phyloP scores from a whole-genome alignment of 2,113 vertebrate genomes.

The Cynoglossus semilaevis region DNA sequence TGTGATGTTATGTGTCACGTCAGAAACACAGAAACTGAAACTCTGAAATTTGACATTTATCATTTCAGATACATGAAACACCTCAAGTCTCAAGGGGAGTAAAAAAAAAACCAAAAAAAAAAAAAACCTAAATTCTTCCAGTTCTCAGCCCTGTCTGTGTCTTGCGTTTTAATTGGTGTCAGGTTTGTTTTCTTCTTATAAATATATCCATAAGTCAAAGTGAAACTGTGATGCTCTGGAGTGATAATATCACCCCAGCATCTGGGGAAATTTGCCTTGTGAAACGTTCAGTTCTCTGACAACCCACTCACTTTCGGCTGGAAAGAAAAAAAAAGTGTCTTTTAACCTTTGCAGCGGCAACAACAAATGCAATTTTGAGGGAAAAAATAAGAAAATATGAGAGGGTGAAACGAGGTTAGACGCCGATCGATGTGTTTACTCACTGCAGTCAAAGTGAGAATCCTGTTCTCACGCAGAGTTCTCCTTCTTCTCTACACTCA shows the following conservation, averaged over 20 bases:
- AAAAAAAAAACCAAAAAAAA: constrained; percentile 8
- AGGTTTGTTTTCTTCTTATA: constrained; percentile 94
- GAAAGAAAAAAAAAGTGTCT: constrained; percentile 82
- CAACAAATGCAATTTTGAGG: constrained; percentile 68
- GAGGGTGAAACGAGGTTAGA: constrained; percentile 8
- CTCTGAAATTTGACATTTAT: constrained; percentile 14
- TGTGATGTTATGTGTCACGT: constrained; percentile 10
- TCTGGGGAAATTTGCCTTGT: constrained; percentile 94
- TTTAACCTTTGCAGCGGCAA: constrained; percentile 92
- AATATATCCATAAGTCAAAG: constrained; percentile 98
- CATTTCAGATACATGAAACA: constrained; percentile 11
- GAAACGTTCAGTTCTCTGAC: constrained; percentile 94
- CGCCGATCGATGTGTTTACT: not conserved
- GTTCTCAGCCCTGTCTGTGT: not conserved
- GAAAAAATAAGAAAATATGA: constrained; percentile 22
- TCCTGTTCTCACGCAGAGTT: not conserved
- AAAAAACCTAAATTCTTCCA: constrained; percentile 2
- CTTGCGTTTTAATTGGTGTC: constrained; percentile 75
- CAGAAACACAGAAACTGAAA: constrained; percentile 29
- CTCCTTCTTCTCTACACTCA: constrained; percentile 32
- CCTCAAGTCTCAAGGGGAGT: too few species aligned
- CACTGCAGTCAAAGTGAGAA: constrained; percentile 20
- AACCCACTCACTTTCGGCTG: constrained; percentile 97
- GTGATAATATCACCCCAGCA: constrained; percentile 94
- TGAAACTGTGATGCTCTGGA: constrained; percentile 97